Conservation (phyloP, 2,888 invertebrate species). For the Nephrotoma guestfalica region DNA sequence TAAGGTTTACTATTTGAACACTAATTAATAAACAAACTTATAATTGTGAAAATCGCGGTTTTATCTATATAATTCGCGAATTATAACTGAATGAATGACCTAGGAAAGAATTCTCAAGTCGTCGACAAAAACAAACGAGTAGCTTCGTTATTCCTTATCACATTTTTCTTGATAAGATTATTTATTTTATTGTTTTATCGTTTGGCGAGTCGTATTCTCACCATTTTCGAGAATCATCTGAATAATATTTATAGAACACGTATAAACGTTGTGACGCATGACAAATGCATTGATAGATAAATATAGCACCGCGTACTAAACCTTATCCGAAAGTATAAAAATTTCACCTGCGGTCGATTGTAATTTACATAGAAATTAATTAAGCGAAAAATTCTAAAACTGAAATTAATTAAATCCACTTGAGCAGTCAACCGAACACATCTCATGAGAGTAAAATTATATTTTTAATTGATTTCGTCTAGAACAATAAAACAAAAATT, state of each 20-base stretch:
- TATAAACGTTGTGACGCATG: not conserved
- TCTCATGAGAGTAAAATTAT: too few relatives aligned
- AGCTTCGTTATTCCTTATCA: not conserved
- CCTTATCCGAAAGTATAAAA: too few relatives aligned
- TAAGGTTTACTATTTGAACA: not conserved
- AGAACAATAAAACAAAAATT: too few relatives aligned
- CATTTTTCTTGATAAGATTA: not conserved
- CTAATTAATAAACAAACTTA: not conserved
- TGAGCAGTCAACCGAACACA: too few relatives aligned
- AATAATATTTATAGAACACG: not conserved
- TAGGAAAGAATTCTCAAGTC: not conserved
- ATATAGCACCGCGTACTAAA: too few relatives aligned
- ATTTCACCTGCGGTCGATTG: too few relatives aligned
- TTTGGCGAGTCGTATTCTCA: not conserved
- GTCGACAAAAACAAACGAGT: not conserved
- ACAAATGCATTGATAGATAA: not conserved
- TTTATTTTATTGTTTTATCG: not conserved
- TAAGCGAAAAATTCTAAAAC: too few relatives aligned
- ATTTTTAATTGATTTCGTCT: too few relatives aligned
- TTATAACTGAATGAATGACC: not conserved
- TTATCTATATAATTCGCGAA: not conserved
- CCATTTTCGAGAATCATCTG: not conserved
- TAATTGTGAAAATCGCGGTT: not conserved
- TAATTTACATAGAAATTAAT: too few relatives aligned
- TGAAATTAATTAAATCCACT: too few relatives aligned